Conservation (phyloP, 2,113 vertebrate species). For the Alethe castanea region DNA sequence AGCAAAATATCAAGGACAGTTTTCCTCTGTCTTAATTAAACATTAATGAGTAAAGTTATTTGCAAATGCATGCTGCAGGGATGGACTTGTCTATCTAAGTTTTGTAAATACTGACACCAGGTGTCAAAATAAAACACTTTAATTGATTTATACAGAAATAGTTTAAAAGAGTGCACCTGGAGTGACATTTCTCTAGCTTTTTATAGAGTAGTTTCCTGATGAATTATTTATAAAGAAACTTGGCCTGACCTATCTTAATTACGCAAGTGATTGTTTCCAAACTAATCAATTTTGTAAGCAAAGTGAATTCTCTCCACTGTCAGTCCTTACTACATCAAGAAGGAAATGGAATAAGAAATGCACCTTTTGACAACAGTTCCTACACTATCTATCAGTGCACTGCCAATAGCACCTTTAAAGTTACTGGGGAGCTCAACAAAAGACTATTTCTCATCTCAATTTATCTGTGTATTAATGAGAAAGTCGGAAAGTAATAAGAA, state of each 20-base stretch:
- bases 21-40: conserved; percentile 85
- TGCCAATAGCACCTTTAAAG: neutral
- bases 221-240: conserved; percentile 78
- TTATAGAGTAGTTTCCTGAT: conserved; percentile 73
- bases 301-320: conserved; percentile 55
- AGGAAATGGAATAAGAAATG: conserved; percentile 13
- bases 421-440: neutral
- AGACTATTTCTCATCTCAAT: neutral
- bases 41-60: conserved; percentile 85
- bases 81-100: conserved; percentile 77
- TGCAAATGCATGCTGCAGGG: conserved; percentile 77
- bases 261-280: conserved; percentile 73
- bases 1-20: conserved; percentile 83
- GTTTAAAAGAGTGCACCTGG: conserved; percentile 73
- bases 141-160: conserved; percentile 81
- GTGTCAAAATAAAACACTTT: conserved; percentile 80
- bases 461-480: neutral
- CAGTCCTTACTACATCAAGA: neutral
- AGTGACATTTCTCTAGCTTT: conserved; percentile 71
- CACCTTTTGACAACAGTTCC: neutral
- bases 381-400: neutral
- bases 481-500: neutral
- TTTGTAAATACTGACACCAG: conserved; percentile 79
- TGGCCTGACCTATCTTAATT: conserved; percentile 74
- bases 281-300: conserved; percentile 73